Base-by-base conservation (phyloP, 1,140 invertebrate genomes). In the Dendrolimus punctatus region DNA sequence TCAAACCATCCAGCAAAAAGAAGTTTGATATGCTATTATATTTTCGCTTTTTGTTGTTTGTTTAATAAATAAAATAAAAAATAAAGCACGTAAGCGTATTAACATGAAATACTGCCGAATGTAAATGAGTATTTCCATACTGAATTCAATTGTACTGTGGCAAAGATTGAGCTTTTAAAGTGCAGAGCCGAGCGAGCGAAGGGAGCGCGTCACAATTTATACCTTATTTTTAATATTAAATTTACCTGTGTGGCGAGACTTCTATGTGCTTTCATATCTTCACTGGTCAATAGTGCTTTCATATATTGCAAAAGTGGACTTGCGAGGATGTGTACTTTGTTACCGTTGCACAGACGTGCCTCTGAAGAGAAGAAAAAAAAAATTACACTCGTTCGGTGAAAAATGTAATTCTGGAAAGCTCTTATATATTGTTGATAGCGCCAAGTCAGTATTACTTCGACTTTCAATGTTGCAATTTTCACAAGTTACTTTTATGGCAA, bases 301-400 rank as follows among this genome's bases (percentile, higher is more conserved):
- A 83, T 67, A 58, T 85, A 85, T 39, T 80, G 73, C 0, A 85
- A 49, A 4, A 85, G 57, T 0, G 81, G 80, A 42, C 60, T 66
- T 0, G 78, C 80, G 43, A 85, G 51, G 6, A 83, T 77, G 47
- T 83, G 80, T 0, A 83, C 77, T 46, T 83, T 85, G 48, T 85
- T 80, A 5, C 80, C 80, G 38, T 83, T 82, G 50, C 73, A 79
- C 0, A 85, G 61, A 0, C 82, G 68, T 0, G 78, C 80, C 73
- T 83, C 80, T 83, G 76, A 39, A 74, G 23, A 23, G 23, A 23
- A 63, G 47, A 9, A 46, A 7, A 54, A 46, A 40, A 53, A 40
- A 45, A 45, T 7, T 4, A 45, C 8, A 8, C 23, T 23, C 23
- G 23, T 23, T 23, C 23, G 23, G 23, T 23, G 23, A 23, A 23